These are phyloP conservation scores for Branchinecta sandiegonensis DNA, from an alignment of 2,888 invertebrate genomes.

Conservation along the genomic window DNA sequence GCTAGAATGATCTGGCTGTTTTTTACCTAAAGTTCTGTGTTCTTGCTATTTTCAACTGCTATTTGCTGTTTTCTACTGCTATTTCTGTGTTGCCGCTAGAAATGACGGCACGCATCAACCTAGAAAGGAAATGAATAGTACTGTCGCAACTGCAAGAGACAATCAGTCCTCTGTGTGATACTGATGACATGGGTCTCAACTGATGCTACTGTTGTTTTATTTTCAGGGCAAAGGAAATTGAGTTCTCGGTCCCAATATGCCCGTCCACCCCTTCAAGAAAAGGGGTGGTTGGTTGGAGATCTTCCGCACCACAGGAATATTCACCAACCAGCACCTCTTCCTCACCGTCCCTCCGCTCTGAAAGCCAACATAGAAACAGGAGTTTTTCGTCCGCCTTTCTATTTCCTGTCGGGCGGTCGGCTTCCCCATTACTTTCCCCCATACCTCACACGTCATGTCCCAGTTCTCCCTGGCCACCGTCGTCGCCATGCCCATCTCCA, in stretches of 20 bases:
- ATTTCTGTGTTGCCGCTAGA: no score
- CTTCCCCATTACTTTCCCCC: slow-evolving; percentile 22
- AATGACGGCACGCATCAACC: no score
- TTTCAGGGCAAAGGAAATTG: slow-evolving; percentile 35
- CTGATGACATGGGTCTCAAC: no score
- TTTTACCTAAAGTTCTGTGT: no score
- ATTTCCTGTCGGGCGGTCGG: slow-evolving; percentile 20
- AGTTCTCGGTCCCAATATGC: slow-evolving; percentile 30
- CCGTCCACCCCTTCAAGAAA: slow-evolving; percentile 22
- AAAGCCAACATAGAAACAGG: background rate
- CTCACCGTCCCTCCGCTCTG: slow-evolving; percentile 11
- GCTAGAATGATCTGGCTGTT: no score
- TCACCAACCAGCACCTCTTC: background rate
- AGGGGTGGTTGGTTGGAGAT: background rate
- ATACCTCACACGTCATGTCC: slow-evolving; percentile 19
- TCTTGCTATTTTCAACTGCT: no score
- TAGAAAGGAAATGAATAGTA: no score
- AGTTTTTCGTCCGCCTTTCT: slow-evolving; percentile 24
- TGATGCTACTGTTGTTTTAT: slow-evolving; percentile 31
- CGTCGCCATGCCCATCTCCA: slow-evolving; percentile 17
- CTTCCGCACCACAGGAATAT: slow-evolving; percentile 7
- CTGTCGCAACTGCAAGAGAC: no score
- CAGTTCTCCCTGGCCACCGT: slow-evolving; percentile 16
- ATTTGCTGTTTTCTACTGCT: no score
- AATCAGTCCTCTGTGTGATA: no score